Evolutionary conservation across 2,888 invertebrate genomes (phyloP).

Genomic region (Trachelus stipa): DNA sequence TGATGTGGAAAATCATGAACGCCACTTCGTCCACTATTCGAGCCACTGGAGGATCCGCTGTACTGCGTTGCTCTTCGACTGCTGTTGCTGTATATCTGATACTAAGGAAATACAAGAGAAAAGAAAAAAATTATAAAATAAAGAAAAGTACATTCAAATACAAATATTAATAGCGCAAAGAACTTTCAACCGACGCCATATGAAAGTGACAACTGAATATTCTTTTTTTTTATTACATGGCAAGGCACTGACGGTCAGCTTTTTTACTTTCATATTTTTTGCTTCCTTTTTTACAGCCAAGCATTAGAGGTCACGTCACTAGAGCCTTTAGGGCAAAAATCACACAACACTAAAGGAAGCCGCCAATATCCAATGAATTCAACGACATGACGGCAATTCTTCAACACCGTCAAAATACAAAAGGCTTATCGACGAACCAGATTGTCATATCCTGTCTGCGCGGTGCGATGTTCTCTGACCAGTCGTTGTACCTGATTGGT

Average conservation of each 20-base stretch:
- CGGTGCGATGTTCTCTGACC: slow-evolving; percentile 78
- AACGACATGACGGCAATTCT: not conserved
- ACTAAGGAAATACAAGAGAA: slow-evolving; percentile 68
- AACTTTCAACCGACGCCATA: not conserved
- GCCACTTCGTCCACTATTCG: slow-evolving; percentile 60
- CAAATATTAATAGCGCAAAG: not conserved
- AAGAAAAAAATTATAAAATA: slow-evolving; percentile 7
- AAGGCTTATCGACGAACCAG: slow-evolving; percentile 68
- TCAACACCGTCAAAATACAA: not conserved
- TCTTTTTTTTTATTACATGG: not conserved
- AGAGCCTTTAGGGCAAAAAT: not conserved
- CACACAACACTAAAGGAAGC: not conserved
- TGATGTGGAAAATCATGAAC: slow-evolving; percentile 87
- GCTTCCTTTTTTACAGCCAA: not conserved
- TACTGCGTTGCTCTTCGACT: slow-evolving; percentile 68
- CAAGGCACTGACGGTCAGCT: not conserved
- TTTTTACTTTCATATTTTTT: not conserved
- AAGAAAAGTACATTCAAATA: not conserved
- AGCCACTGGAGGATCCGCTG: slow-evolving; percentile 74
- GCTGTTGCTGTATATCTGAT: slow-evolving; percentile 82
- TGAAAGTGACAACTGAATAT: not conserved
- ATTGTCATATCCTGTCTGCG: slow-evolving; percentile 76
- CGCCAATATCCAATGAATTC: not conserved
- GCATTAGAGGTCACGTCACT: not conserved
- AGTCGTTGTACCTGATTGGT: slow-evolving; percentile 80